A percentile compares a stretch with the other conserved stretches of the same genome.
phyloP scores from a whole-genome alignment of 2,888 invertebrate genomes.

The Peribatodes rhomboidaria region DNA sequence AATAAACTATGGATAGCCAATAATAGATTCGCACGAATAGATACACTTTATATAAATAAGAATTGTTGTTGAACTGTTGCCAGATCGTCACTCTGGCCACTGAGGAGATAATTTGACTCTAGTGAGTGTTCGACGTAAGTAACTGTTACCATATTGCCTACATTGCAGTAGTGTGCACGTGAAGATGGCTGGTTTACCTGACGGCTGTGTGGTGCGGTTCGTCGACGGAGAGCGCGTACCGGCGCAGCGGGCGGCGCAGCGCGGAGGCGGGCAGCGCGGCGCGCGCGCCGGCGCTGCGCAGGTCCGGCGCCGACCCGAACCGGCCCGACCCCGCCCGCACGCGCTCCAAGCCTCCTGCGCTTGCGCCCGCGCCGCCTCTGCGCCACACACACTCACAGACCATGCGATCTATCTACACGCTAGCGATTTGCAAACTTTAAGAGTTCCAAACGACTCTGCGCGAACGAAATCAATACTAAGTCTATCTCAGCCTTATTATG shows the following conservation, averaged over 20 bases:
- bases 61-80: no score
- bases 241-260: constrained; percentile 86
- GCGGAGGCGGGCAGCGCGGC: constrained; percentile 72
- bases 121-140: neutral
- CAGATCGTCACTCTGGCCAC: no score
- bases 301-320: constrained; percentile 88
- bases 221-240: constrained; percentile 94
- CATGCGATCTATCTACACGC: constrained; percentile 27
- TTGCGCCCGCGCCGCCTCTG: constrained; percentile 69
- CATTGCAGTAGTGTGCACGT: neutral
- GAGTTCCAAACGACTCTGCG: neutral
- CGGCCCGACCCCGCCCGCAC: constrained; percentile 58
- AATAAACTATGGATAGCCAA: no score
- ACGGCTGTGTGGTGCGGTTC: constrained; percentile 87
- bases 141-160: neutral
- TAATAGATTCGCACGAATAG: no score
- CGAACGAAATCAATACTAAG: neutral
- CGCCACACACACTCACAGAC: constrained; percentile 66
- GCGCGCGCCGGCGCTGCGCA: constrained; percentile 74
- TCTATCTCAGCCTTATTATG: neutral
- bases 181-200: constrained; percentile 63
- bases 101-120: no score
- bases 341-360: constrained; percentile 53
- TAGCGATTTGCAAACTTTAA: neutral
- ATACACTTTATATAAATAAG: no score